Percentiles rank a stretch among this genome's conserved stretches.
These are phyloP conservation scores for Corapipo altera DNA, from an alignment of 2,113 vertebrate species.

Conservation along the genomic window DNA sequence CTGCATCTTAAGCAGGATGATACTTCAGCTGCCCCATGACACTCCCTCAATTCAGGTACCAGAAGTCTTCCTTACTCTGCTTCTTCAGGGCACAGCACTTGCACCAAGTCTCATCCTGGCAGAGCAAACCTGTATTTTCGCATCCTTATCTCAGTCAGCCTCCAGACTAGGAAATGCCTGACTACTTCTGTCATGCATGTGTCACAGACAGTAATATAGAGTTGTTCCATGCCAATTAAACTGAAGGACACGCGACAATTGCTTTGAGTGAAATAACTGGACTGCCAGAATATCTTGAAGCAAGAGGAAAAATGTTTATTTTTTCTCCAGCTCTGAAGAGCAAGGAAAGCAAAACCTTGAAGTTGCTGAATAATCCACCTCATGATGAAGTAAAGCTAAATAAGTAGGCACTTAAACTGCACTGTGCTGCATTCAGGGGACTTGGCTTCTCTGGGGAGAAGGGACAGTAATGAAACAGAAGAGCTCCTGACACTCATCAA, in stretches of 20 bases:
- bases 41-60: not conserved
- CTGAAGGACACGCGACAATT: not conserved
- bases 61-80: not conserved
- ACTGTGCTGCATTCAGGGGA: not conserved
- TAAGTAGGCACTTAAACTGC: not conserved
- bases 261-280: not conserved
- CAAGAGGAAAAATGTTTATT: not conserved
- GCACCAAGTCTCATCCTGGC: not conserved
- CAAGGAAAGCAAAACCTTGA: not conserved
- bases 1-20: not conserved
- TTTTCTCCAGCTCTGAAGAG: not conserved
- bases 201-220: not conserved
- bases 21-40: not conserved
- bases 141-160: not conserved
- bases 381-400: not conserved
- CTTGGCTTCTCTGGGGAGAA: not conserved
- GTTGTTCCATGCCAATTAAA: not conserved
- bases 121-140: not conserved
- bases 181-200: fast-evolving
- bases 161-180: not conserved
- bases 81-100: not conserved
- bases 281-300: not conserved
- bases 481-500: not conserved
- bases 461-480: not conserved
- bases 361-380: not conserved